These are phyloP conservation scores for Carassius carassius DNA, from an alignment of 2,113 vertebrate species.

Conservation along the genomic window DNA sequence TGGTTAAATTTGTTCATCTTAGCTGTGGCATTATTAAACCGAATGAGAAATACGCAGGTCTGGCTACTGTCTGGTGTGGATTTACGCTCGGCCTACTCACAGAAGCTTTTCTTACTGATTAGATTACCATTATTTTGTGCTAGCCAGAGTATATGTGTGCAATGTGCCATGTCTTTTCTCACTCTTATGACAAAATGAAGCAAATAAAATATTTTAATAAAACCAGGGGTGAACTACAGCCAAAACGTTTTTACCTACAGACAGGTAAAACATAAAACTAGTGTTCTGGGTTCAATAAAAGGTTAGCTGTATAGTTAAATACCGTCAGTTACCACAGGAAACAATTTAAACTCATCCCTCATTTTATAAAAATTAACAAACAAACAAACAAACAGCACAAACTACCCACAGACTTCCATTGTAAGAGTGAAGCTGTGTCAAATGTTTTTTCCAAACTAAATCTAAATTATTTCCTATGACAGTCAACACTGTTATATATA, in stretches of 20 bases:
- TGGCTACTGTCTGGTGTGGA: constrained; percentile 33
- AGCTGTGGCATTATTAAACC: constrained; percentile 7
- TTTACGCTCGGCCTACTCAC: constrained; percentile 22
- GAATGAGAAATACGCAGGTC: constrained; percentile 36
- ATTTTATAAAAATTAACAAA: not conserved
- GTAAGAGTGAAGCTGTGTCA: not conserved
- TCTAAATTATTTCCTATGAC: not conserved
- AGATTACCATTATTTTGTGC: constrained; percentile 40
- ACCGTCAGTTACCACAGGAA: not conserved
- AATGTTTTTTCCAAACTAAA: not conserved
- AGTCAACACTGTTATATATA: not conserved
- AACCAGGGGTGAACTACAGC: not conserved
- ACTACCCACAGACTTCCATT: not conserved
- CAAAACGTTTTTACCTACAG: not conserved
- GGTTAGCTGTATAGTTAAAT: not conserved
- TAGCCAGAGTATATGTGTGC: constrained; percentile 11
- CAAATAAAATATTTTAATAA: constrained; percentile 12
- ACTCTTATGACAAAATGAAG: constrained; percentile 20
- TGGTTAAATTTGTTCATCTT: constrained; percentile 22
- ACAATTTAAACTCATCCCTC: not conserved
- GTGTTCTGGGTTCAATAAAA: not conserved
- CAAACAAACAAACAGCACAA: no score
- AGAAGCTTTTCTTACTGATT: constrained; percentile 34
- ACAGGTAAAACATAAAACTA: not conserved
- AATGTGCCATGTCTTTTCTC: not conserved